Evolutionary conservation across 2,113 vertebrate species (phyloP).

Genomic region (Calidris pygmaea): DNA sequence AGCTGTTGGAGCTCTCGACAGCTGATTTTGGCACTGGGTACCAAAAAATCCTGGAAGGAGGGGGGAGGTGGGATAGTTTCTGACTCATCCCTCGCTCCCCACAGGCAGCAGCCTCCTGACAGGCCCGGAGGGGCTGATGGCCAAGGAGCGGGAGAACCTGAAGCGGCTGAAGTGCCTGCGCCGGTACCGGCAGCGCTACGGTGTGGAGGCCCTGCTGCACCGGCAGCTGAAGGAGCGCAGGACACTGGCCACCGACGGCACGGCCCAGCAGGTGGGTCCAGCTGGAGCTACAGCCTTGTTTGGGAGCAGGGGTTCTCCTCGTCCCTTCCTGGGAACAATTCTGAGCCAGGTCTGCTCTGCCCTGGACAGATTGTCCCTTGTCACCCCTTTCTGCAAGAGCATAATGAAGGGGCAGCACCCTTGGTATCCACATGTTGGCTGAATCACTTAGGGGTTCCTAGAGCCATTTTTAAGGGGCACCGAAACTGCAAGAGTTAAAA

Average conservation of each 20-base stretch:
- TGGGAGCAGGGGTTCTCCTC: not conserved
- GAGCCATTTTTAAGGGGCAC: not conserved
- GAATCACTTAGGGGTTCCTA: rapidly evolving
- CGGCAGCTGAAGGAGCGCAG: slow-evolving; percentile 90
- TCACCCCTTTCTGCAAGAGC: not conserved
- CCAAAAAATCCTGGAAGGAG: not conserved
- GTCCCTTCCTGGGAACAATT: rapidly evolving
- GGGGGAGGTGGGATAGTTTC: not conserved
- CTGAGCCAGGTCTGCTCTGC: not conserved
- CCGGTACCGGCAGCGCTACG: slow-evolving; percentile 91
- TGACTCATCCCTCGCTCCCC: not conserved
- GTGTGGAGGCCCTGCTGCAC: slow-evolving; percentile 92
- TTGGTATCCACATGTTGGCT: rapidly evolving
- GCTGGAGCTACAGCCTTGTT: not conserved
- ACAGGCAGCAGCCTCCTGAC: slow-evolving; percentile 90
- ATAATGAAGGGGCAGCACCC: not conserved
- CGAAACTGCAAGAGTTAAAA: not conserved
- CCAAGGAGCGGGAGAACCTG: slow-evolving; percentile 91
- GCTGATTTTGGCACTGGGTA: not conserved
- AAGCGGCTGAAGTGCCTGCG: slow-evolving; percentile 90
- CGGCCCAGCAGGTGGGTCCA: slow-evolving; percentile 79
- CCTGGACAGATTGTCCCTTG: too few species aligned
- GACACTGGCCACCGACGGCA: slow-evolving; percentile 85
- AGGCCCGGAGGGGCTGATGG: slow-evolving; percentile 86
- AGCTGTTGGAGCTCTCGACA: not conserved